These are phyloP conservation scores for Acrobasis repandana DNA, from an alignment of 2,888 invertebrate genomes.

Conservation along the genomic window DNA sequence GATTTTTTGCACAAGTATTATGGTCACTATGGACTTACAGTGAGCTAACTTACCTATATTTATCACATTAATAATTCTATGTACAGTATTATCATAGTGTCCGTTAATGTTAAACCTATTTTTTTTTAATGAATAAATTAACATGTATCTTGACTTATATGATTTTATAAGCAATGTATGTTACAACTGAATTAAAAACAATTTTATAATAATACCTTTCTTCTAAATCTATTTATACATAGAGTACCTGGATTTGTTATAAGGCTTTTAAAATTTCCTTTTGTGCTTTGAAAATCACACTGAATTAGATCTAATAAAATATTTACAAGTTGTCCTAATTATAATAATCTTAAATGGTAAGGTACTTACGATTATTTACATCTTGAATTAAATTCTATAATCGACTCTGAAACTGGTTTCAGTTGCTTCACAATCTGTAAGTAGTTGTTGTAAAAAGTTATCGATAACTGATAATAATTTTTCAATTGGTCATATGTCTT, in stretches of 20 bases:
- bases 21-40: conserved; percentile 70
- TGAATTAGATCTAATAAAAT: conserved; percentile 31
- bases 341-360: conserved; percentile 15
- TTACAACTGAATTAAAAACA: conserved; percentile 28
- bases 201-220: conserved; percentile 33
- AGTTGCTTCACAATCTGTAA: neutral
- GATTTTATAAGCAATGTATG: conserved; percentile 33
- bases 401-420: conserved; percentile 14
- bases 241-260: conserved; percentile 43
- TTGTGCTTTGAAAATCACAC: conserved; percentile 40
- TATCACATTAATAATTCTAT: conserved; percentile 43
- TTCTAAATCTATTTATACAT: conserved; percentile 46
- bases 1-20: conserved; percentile 79
- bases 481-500: conserved; percentile 1
- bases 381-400: conserved; percentile 19
- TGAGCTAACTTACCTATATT: conserved; percentile 51
- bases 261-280: conserved; percentile 44
- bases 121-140: conserved; percentile 42
- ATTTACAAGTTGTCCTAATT: conserved; percentile 22
- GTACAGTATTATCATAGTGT: conserved; percentile 67
- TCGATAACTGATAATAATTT: conserved; percentile 4
- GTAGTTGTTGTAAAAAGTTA: neutral
- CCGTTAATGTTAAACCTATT: conserved; percentile 47
- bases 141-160: conserved; percentile 24
- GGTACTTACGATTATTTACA: conserved; percentile 24